Evolutionary conservation across 2,113 vertebrate genomes (phyloP), one percentile per base, ranked within the genome.

Genomic region (Podilymbus podiceps): DNA sequence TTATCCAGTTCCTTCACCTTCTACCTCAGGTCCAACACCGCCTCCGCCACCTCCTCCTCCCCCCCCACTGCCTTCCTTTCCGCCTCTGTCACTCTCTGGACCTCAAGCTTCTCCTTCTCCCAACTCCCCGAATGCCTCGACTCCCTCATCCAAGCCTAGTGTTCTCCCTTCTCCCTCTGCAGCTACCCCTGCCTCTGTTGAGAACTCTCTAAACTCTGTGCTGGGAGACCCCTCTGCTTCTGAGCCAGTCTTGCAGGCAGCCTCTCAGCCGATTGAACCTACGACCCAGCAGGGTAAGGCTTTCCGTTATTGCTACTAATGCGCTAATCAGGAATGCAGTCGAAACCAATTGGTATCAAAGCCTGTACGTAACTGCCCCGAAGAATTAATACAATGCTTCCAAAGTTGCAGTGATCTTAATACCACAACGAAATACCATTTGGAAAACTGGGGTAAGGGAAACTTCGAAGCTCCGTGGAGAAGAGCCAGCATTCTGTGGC

Each of bases 81-180:
- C 98, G 31, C 98, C 97, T 94, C 98, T 98, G 95, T 98, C 96
- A 90, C 98, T 95, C 97, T 99, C 69, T 98, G 98, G 69, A 95
- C 97, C 94, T 98, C 98, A 98, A 98, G 98, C 97, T 95, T 95
- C 33, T 96, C 93, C 98, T 97, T 98, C 98, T 98, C 98, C 98
- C 88, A 97, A 97, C 97, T 97, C 98, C 97, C 98, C 98, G 94
- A 93, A 98, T 98, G 97, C 98, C 97, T 98, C 98, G 76, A 97
- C 99, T 98, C 98, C 99, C 98, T 99, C 99, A 98, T 99, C 98
- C 99, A 99, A 99, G 99, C 98, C 99, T 99, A 98, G 99, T 99
- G 99, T 99, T 99, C 98, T 99, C 98, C 99, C 99, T 99, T 99
- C 99, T 99, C 99, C 99, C 98, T 99, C 98, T 99, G 98, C 99